These are phyloP conservation scores for Archaeoteleia sp. DNA, from an alignment of 2,888 invertebrate species.

Conservation along the genomic window DNA sequence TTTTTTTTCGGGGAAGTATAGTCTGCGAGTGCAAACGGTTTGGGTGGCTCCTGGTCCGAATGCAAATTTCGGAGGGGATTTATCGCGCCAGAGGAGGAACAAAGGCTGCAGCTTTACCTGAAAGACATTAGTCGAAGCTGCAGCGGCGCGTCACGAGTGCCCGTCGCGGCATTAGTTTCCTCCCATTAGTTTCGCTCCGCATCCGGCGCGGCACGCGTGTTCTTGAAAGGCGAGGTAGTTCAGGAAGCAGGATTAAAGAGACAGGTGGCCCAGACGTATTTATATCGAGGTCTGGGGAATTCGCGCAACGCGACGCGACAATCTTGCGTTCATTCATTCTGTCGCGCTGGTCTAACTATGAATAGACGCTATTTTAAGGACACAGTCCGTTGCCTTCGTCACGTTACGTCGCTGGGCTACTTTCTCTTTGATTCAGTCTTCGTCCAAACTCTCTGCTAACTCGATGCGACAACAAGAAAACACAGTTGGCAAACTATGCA, in stretches of 20 bases:
- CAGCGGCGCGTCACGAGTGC: conserved; percentile 39
- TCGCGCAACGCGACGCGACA: conserved; percentile 54
- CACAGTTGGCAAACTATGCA: conserved; percentile 3
- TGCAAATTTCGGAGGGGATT: conserved; percentile 43
- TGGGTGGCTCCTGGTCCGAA: conserved; percentile 21
- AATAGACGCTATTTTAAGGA: conserved; percentile 70
- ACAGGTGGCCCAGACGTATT: conserved; percentile 68
- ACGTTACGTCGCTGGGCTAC: conserved; percentile 16
- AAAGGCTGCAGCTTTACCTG: conserved; percentile 34
- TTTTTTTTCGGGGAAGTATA: not conserved
- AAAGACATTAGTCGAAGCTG: conserved; percentile 47
- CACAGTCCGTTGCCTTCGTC: conserved; percentile 55
- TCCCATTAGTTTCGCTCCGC: conserved; percentile 60
- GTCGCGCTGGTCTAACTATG: conserved; percentile 62
- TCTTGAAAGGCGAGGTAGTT: conserved; percentile 47
- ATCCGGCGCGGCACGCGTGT: conserved; percentile 52
- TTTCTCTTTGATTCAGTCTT: conserved; percentile 19
- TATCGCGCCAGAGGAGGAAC: conserved; percentile 33
- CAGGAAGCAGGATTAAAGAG: conserved; percentile 65
- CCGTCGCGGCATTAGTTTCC: conserved; percentile 54
- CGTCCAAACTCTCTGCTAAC: not conserved
- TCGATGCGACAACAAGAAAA: not conserved
- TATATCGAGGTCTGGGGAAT: conserved; percentile 61
- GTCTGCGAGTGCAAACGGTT: not conserved
- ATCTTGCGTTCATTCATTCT: conserved; percentile 66